A percentile compares a stretch with the other conserved stretches of the same genome.
Evolutionary conservation across 1,140 invertebrate species (phyloP).

Genomic region (Micrasema longulum): DNA sequence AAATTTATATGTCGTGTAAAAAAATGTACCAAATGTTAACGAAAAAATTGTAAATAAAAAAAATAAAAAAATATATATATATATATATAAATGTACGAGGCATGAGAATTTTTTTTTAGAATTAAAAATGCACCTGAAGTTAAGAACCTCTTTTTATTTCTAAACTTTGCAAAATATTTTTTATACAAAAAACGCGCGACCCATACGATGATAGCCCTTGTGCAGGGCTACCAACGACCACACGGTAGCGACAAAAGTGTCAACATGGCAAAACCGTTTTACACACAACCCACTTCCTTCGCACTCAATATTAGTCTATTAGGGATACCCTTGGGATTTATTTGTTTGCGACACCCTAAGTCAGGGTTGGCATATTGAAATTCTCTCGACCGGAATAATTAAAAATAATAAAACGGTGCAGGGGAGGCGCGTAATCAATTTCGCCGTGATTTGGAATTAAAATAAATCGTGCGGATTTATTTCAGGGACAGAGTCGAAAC

Average conservation of each 20-base stretch:
- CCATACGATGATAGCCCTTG: too few species aligned
- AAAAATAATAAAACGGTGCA: slow-evolving; percentile 33
- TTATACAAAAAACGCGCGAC: too few species aligned
- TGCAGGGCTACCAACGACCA: too few species aligned
- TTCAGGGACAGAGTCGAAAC: slow-evolving; percentile 1
- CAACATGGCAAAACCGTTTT: slow-evolving; percentile 47
- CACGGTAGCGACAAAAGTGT: slow-evolving; percentile 51
- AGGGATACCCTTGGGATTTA: slow-evolving; percentile 37
- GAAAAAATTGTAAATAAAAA: too few species aligned
- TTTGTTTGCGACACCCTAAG: slow-evolving; percentile 5
- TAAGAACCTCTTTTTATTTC: too few species aligned
- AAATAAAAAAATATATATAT: too few species aligned
- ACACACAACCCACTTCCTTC: slow-evolving; percentile 50
- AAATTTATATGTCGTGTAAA: too few species aligned
- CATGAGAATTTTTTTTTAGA: too few species aligned
- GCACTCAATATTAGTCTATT: slow-evolving; percentile 54
- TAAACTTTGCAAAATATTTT: too few species aligned
- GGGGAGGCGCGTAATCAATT: slow-evolving; percentile 19
- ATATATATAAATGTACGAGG: too few species aligned
- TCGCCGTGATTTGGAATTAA: slow-evolving; percentile 30
- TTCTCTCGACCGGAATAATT: slow-evolving; percentile 28
- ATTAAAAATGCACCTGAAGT: too few species aligned
- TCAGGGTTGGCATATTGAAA: slow-evolving; percentile 26
- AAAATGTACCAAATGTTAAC: too few species aligned
- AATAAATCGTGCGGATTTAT: slow-evolving; percentile 27